A percentile compares a stretch with the other conserved stretches of the same genome.
phyloP scores from a whole-genome alignment of 2,113 vertebrate genomes.

The Colistium nudipinnis region DNA sequence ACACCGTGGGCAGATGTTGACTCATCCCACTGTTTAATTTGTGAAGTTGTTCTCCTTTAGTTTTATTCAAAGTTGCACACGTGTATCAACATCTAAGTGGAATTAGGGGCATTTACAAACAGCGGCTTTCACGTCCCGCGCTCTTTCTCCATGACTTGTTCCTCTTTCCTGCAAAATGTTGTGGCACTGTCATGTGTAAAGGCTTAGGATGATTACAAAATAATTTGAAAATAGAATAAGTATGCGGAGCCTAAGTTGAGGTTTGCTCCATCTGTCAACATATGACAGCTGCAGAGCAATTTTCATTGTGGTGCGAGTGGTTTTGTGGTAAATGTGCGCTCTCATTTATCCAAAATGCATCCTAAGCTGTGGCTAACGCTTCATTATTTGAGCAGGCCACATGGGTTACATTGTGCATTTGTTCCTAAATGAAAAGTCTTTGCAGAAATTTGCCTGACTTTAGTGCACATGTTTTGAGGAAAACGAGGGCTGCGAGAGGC shows the following conservation, averaged over 20 bases:
- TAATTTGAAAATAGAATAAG: constrained; percentile 83
- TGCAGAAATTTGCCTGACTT: constrained; percentile 60
- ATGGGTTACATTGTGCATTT: constrained; percentile 72
- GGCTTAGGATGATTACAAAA: constrained; percentile 81
- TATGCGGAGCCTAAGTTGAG: constrained; percentile 73
- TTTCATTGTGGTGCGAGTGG: constrained; percentile 80
- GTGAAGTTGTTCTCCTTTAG: not conserved
- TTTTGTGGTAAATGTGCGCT: constrained; percentile 78
- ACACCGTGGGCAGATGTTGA: not conserved
- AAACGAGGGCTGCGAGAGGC: constrained; percentile 14
- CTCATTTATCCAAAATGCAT: constrained; percentile 80
- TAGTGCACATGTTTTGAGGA: constrained; percentile 66
- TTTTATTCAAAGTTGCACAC: not conserved
- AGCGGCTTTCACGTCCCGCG: constrained; percentile 47
- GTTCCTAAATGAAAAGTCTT: constrained; percentile 72
- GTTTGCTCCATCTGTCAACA: constrained; percentile 79
- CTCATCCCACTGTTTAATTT: not conserved
- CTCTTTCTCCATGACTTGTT: constrained; percentile 38
- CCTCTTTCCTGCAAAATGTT: constrained; percentile 51
- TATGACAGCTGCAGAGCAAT: constrained; percentile 80
- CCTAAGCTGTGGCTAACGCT: constrained; percentile 75
- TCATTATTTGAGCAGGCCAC: constrained; percentile 73
- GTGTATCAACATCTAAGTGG: constrained; percentile 3
- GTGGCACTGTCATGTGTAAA: constrained; percentile 76
- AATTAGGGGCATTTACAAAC: constrained; percentile 36